Percentiles rank a stretch among this genome's conserved stretches.
phyloP scores from a whole-genome alignment of 2,797 vertebrate species.

The Petrocephalus sullivani region DNA sequence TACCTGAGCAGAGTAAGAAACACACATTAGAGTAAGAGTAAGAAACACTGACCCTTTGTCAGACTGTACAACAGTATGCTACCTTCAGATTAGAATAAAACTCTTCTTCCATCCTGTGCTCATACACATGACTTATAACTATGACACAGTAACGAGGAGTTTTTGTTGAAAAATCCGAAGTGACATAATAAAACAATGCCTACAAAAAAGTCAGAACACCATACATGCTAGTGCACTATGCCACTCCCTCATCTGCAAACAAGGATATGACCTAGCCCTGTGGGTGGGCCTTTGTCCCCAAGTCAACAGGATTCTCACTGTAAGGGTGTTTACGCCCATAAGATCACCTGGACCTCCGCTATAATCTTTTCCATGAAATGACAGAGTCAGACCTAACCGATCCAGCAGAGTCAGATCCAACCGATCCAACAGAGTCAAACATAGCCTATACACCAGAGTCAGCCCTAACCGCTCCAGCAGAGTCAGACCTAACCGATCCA shows the following conservation, averaged over 20 bases:
- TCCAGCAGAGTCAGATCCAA: slow-evolving; percentile 52
- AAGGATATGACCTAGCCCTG: slow-evolving; percentile 44
- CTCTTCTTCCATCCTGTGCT: background rate
- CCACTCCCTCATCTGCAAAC: slow-evolving; percentile 45
- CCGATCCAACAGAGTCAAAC: slow-evolving; percentile 39
- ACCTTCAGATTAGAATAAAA: background rate
- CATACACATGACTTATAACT: background rate
- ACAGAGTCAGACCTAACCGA: slow-evolving; percentile 56
- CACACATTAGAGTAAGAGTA: background rate
- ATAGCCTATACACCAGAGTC: slow-evolving; percentile 39
- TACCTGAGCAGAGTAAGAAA: background rate
- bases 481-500: slow-evolving; percentile 3
- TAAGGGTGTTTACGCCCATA: background rate
- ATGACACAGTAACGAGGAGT: background rate
- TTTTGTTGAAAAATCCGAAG: background rate
- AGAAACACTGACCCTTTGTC: background rate
- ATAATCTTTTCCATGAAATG: slow-evolving; percentile 56
- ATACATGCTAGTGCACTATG: slow-evolving; percentile 44
- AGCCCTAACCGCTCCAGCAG: slow-evolving; percentile 49
- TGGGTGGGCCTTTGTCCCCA: slow-evolving; percentile 7
- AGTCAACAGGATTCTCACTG: background rate
- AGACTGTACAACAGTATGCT: background rate
- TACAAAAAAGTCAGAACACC: background rate
- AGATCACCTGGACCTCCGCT: slow-evolving; percentile 41
- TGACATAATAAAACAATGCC: too few species aligned